These are phyloP conservation scores for Ploceus nigricollis DNA, from an alignment of 2,113 vertebrate genomes.

Conservation along the genomic window DNA sequence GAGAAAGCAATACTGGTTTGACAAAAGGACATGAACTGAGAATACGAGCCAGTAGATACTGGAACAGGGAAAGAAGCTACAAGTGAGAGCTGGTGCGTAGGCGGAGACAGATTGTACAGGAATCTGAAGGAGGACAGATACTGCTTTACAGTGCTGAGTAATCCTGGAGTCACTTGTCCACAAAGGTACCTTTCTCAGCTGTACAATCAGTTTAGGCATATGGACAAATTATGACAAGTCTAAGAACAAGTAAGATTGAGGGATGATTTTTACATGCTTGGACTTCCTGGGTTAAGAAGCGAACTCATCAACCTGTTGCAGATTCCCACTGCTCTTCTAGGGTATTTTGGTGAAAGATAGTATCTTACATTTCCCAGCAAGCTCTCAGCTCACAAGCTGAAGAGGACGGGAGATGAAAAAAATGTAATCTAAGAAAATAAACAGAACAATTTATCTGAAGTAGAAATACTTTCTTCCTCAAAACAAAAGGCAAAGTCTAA, in stretches of 20 bases:
- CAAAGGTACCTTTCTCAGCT: neutral
- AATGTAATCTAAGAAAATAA: neutral
- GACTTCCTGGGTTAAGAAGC: neutral
- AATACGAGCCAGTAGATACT: neutral
- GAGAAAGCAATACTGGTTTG: neutral
- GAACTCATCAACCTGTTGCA: neutral
- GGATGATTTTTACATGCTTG: neutral
- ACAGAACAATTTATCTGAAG: neutral
- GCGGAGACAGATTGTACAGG: slow-evolving; percentile 19
- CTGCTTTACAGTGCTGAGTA: neutral
- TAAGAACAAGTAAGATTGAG: neutral
- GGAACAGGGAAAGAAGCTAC: neutral
- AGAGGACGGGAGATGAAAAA: neutral
- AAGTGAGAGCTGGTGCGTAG: neutral
- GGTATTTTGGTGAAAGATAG: neutral
- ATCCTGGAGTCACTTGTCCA: neutral
- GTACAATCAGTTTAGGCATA: neutral
- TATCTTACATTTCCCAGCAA: neutral
- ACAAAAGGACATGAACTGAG: neutral
- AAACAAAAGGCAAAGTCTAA: neutral
- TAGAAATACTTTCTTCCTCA: neutral
- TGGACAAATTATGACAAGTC: neutral
- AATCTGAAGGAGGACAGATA: slow-evolving; percentile 27
- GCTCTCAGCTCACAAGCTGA: neutral
- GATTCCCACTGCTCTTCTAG: neutral